Conservation (phyloP, 2,888 invertebrate genomes). For the Latrodectus hesperus region DNA sequence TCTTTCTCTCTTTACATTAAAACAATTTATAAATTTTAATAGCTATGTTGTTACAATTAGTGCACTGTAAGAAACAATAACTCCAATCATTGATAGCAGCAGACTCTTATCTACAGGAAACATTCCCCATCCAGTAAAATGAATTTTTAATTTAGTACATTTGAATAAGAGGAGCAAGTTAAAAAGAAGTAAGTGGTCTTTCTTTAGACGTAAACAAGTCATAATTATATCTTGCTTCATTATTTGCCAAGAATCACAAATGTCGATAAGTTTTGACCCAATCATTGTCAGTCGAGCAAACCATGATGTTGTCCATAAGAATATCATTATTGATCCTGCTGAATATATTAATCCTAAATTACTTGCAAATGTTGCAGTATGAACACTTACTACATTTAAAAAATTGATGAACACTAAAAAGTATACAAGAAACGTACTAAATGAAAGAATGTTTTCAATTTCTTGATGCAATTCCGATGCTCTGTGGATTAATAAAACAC, state of each 20-base stretch:
- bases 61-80: constrained; percentile 33
- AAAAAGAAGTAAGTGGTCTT: not conserved
- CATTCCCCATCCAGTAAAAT: constrained; percentile 38
- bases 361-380: not conserved
- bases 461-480: constrained; percentile 4
- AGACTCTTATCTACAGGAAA: constrained; percentile 24
- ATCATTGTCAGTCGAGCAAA: constrained; percentile 21
- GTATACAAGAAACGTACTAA: constrained; percentile 22
- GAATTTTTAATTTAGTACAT: constrained; percentile 18
- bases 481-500: not conserved
- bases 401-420: constrained; percentile 39
- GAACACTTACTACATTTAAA: constrained; percentile 16
- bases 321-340: not conserved
- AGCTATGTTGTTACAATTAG: not conserved
- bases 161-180: constrained; percentile 25
- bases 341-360: not conserved
- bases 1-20: no score
- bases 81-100: constrained; percentile 15
- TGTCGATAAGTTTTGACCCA: constrained; percentile 24
- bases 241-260: constrained; percentile 1
- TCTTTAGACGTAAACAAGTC: constrained; percentile 4
- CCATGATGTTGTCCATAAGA: constrained; percentile 32
- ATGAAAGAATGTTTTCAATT: constrained; percentile 20
- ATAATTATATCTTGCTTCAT: constrained; percentile 30
- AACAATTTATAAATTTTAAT: no score